phyloP scores from a whole-genome alignment of 2,797 vertebrate genomes.

The Myoxocephalus aenaeus region DNA sequence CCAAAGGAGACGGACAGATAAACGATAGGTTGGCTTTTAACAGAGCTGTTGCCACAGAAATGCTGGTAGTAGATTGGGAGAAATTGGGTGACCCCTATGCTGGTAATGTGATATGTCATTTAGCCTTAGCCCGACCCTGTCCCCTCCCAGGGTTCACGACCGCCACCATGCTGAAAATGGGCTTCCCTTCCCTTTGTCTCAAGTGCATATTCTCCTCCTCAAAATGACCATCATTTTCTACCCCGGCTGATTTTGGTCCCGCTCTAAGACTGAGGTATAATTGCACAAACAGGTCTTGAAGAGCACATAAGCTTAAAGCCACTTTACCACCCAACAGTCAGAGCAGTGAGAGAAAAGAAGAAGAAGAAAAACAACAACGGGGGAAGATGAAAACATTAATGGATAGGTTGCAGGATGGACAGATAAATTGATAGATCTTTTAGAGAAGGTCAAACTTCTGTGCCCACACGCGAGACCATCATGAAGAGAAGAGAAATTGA shows the following conservation, averaged over 20 bases:
- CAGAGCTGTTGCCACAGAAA: constrained; percentile 61
- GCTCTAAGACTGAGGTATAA: constrained; percentile 81
- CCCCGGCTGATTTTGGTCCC: constrained; percentile 74
- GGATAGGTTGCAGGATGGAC: constrained; percentile 88
- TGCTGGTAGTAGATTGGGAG: constrained; percentile 64
- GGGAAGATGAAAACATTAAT: constrained; percentile 88
- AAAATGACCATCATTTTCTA: constrained; percentile 83
- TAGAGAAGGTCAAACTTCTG: constrained; percentile 90
- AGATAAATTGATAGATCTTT: constrained; percentile 90
- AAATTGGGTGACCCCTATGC: constrained; percentile 75
- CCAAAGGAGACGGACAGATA: constrained; percentile 38
- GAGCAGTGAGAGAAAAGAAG: constrained; percentile 61
- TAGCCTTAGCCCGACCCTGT: constrained; percentile 78
- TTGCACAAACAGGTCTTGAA: constrained; percentile 83
- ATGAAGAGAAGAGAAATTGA: constrained; percentile 90
- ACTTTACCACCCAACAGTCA: constrained; percentile 80
- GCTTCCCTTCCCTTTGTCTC: constrained; percentile 84
- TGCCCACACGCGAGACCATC: constrained; percentile 84
- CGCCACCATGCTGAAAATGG: constrained; percentile 73
- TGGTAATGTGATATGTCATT: constrained; percentile 81
- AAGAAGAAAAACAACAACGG: constrained; percentile 69
- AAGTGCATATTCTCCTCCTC: constrained; percentile 85
- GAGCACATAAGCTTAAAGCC: constrained; percentile 84
- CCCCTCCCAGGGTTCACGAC: constrained; percentile 66
- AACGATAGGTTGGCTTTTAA: constrained; percentile 60